Conservation (phyloP, 2,888 invertebrate genomes). For the Lymantria dispar region DNA sequence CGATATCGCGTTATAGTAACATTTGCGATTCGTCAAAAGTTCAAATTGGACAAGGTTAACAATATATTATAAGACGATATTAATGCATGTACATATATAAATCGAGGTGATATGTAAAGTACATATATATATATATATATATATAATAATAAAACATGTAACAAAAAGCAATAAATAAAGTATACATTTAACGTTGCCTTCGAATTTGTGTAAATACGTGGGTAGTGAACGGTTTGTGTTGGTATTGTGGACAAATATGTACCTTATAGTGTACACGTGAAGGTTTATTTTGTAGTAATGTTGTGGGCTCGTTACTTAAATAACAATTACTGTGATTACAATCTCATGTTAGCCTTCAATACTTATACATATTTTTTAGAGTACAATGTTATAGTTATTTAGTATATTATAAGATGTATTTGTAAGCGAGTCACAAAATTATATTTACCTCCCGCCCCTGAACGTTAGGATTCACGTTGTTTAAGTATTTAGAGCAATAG, state of each 20-base stretch:
- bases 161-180: constrained; percentile 81
- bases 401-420: constrained; percentile 73
- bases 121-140: constrained; percentile 50
- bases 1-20: constrained; percentile 43
- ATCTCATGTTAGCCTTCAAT: constrained; percentile 82
- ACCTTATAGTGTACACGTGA: constrained; percentile 52
- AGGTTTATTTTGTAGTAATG: constrained; percentile 74
- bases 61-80: constrained; percentile 40
- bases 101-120: constrained; percentile 77
- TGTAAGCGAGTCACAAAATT: constrained; percentile 79
- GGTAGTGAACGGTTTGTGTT: constrained; percentile 60
- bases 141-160: constrained; percentile 59
- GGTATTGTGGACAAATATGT: constrained; percentile 49
- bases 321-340: constrained; percentile 81
- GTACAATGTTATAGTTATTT: constrained; percentile 82
- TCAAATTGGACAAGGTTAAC: constrained; percentile 55
- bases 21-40: constrained; percentile 49
- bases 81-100: constrained; percentile 60
- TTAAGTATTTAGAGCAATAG: constrained; percentile 75
- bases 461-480: constrained; percentile 73
- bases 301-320: constrained; percentile 80
- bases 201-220: constrained; percentile 68
- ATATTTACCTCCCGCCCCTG: constrained; percentile 75
- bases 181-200: constrained; percentile 82
- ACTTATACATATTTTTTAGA: constrained; percentile 83